Evolutionary conservation across 2,797 vertebrate genomes (phyloP).

Genomic region (Phalloptychus januarius): DNA sequence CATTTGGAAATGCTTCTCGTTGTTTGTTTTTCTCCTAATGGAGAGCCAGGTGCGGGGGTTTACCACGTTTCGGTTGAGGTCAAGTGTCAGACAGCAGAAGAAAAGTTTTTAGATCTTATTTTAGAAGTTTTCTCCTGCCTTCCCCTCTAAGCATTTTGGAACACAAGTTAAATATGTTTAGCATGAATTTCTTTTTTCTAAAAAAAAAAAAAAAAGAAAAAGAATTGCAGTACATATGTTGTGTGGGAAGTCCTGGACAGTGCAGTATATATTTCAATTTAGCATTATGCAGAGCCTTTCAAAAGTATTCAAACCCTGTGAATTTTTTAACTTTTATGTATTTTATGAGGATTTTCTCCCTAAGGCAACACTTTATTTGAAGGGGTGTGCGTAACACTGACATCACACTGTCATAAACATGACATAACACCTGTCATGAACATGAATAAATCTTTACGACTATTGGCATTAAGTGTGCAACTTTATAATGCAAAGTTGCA

Average conservation of each 20-base stretch:
- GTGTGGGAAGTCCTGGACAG: background rate
- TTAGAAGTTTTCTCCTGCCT: slow-evolving; percentile 22
- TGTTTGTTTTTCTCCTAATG: slow-evolving; percentile 64
- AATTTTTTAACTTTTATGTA: background rate
- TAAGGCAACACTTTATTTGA: background rate
- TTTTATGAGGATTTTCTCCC: background rate
- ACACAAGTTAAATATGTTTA: slow-evolving; percentile 9
- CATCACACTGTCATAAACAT: too few relatives aligned
- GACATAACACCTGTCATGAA: too few relatives aligned
- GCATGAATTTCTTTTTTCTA: background rate
- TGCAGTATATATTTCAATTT: background rate
- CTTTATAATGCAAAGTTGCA: too few relatives aligned
- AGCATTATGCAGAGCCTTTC: background rate
- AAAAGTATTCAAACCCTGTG: background rate
- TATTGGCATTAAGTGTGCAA: too few relatives aligned
- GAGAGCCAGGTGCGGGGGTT: slow-evolving; percentile 49
- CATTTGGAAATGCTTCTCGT: slow-evolving; percentile 65
- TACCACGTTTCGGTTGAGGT: slow-evolving; percentile 52
- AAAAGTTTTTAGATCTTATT: slow-evolving; percentile 23
- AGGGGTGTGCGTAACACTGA: too few relatives aligned
- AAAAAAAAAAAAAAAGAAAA: too few relatives aligned
- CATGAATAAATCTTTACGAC: too few relatives aligned
- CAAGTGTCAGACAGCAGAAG: slow-evolving; percentile 44
- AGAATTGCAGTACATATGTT: background rate
- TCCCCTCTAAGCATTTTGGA: background rate